Evolutionary conservation across 2,113 vertebrate species (phyloP), one percentile per base, ranked within the genome.

Genomic region (Embiotoca jacksoni): DNA sequence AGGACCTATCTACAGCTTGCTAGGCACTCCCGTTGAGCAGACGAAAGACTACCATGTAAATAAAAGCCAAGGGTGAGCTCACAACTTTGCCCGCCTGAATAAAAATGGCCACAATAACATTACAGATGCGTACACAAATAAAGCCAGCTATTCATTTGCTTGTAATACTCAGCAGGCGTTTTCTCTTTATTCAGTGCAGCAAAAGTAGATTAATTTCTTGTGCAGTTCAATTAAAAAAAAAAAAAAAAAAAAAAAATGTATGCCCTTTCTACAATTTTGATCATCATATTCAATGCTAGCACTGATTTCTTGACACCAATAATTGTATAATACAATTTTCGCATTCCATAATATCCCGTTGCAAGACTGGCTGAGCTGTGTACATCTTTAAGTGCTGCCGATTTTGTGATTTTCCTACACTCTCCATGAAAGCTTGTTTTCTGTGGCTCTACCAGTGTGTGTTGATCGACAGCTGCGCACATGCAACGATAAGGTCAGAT

Each of bases 31-130:
- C 75, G 72, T 84, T 41, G 89, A 77, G 90, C 87, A 85, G 67
- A 82, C 88, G 88, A 93, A 93, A 93, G 86, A 91, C 89, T 77
- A 75, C 89, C 83, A 74, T 88, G 92, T 90, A 91, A 93, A 94
- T 93, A 93, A 92, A 92, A 93, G 92, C 90, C 86, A 88, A 91
- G 91, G 89, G 91, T 91, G 90, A 93, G 90, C 88, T 83, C 82
- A 89, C 92, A 91, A 93, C 80, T 90, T 89, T 86, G 85, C 88
- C 69, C 49, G 69, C 75, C 75, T 91, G 83, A 93, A 94, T 90
- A 80, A 81, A 90, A 93, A 88, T 75, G 75, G 83, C 69, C 88
- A 92, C 92, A 92, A 88, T 92, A 92, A 92, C 85, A 88, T 87
- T 91, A 90, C 86, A 89, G 84, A 89, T 85, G 85, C 81, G 16